Percentiles rank a stretch among this genome's conserved stretches.
Conservation (phyloP, 2,888 invertebrate species). For the Lasiommata megera region DNA sequence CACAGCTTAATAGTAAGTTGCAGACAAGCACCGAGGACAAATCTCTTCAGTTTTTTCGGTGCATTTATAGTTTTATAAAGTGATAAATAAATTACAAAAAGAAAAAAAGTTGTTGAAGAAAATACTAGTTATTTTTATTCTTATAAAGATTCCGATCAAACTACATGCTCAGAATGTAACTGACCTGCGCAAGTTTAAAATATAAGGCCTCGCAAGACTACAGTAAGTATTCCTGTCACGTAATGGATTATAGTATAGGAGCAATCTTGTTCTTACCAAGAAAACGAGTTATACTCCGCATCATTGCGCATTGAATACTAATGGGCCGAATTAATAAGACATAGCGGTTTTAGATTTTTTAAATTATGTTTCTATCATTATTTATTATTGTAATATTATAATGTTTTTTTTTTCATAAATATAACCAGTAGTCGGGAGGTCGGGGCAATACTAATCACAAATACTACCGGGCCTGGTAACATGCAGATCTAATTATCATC, state of each 20-base stretch:
- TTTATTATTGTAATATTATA: neutral
- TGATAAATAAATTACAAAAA: too few species aligned
- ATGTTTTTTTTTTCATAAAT: too few species aligned
- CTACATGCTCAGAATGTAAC: neutral
- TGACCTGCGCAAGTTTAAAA: neutral
- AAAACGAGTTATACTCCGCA: slow-evolving; percentile 13
- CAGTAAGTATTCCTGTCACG: slow-evolving; percentile 2
- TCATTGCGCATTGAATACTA: slow-evolving; percentile 8
- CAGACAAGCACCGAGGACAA: too few species aligned
- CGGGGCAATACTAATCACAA: too few species aligned
- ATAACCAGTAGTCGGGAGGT: too few species aligned
- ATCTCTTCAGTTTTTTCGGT: too few species aligned
- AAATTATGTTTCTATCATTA: neutral
- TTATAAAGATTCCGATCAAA: neutral
- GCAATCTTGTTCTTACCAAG: slow-evolving; percentile 3
- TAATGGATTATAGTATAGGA: slow-evolving; percentile 3
- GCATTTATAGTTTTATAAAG: too few species aligned
- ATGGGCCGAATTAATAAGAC: neutral
- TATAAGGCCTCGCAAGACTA: neutral
- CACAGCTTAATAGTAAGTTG: too few species aligned
- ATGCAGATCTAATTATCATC: too few species aligned
- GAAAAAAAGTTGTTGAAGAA: too few species aligned
- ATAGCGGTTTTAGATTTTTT: neutral
- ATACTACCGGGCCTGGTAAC: too few species aligned
- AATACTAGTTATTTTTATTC: neutral